Percentiles rank a stretch among this genome's conserved stretches.
Evolutionary conservation across 1,140 invertebrate genomes (phyloP).

Genomic region (Cephus cinctus): DNA sequence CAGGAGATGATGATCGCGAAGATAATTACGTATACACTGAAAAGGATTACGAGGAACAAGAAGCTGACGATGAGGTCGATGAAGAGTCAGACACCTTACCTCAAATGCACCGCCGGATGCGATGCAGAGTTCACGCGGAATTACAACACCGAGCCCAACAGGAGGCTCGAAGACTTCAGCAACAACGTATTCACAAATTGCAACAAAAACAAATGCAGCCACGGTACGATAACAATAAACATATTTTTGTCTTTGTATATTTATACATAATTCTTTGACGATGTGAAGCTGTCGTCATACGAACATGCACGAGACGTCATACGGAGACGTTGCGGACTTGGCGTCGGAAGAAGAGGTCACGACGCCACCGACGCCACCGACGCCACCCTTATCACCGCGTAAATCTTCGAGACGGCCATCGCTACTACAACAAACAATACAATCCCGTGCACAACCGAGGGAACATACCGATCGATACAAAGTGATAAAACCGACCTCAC

Average conservation of each 20-base stretch:
- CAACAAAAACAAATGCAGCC: not conserved
- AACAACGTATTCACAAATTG: not conserved
- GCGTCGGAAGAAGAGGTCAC: slow-evolving; percentile 7
- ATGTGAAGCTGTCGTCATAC: not conserved
- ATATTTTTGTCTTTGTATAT: not conserved
- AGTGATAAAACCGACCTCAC: no score
- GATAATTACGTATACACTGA: slow-evolving; percentile 1
- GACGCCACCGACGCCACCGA: slow-evolving; percentile 20
- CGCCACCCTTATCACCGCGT: slow-evolving; percentile 11
- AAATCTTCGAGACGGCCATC: not conserved
- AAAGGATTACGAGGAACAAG: slow-evolving; percentile 32
- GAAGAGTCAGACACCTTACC: slow-evolving; percentile 25
- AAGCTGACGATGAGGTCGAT: slow-evolving; percentile 31
- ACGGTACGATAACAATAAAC: not conserved
- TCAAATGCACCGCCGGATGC: slow-evolving; percentile 1
- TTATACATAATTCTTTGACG: not conserved
- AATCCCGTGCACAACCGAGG: no score
- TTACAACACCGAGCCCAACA: not conserved
- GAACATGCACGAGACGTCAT: not conserved
- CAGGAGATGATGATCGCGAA: slow-evolving; percentile 23
- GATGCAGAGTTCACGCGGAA: not conserved
- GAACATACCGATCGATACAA: no score
- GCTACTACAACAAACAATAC: no score
- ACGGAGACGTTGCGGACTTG: not conserved
- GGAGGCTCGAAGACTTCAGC: slow-evolving; percentile 7